Evolutionary conservation across 30 jellyfish, hydroid and myxozoan genomes (phyloP).

Genomic region (Sanderia malayensis): DNA sequence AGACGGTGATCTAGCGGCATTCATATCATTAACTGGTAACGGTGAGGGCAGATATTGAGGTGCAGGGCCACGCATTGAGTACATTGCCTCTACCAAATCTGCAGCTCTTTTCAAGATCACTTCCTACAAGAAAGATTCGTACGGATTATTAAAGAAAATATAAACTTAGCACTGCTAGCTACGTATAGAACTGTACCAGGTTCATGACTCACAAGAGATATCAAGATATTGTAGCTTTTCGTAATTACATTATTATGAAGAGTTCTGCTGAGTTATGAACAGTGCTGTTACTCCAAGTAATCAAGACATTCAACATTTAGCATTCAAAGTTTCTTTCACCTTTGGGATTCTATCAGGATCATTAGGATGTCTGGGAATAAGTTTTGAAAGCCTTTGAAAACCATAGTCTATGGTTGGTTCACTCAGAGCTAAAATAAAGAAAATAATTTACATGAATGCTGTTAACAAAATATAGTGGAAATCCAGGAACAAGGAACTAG

Average conservation of each 20-base stretch:
- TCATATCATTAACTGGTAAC: slow-evolving; percentile 44
- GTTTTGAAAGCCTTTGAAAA: slow-evolving; percentile 78
- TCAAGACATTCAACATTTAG: too few relatives aligned
- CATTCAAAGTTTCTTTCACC: slow-evolving; percentile 34
- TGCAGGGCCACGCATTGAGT: slow-evolving; percentile 55
- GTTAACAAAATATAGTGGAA: too few relatives aligned
- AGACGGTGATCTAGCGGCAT: slow-evolving; percentile 13
- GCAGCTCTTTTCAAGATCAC: slow-evolving; percentile 91
- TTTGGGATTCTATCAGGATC: slow-evolving; percentile 88
- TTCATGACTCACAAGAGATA: too few relatives aligned
- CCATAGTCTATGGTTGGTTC: slow-evolving; percentile 93
- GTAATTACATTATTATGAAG: too few relatives aligned
- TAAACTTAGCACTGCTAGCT: too few relatives aligned
- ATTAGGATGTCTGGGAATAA: slow-evolving; percentile 91
- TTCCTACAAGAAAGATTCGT: too few relatives aligned
- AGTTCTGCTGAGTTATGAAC: too few relatives aligned
- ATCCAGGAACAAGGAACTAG: too few relatives aligned
- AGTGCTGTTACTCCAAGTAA: too few relatives aligned
- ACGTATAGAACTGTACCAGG: too few relatives aligned
- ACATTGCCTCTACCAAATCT: slow-evolving; percentile 74
- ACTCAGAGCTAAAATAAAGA: slow-evolving; percentile 43
- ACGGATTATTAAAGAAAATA: too few relatives aligned
- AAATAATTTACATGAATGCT: not conserved
- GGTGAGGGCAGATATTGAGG: slow-evolving; percentile 68
- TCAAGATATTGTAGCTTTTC: too few relatives aligned